Evolutionary conservation across 2,797 vertebrate genomes (phyloP), one percentile per base, ranked within the genome.

Genomic region (Botia almorhae): DNA sequence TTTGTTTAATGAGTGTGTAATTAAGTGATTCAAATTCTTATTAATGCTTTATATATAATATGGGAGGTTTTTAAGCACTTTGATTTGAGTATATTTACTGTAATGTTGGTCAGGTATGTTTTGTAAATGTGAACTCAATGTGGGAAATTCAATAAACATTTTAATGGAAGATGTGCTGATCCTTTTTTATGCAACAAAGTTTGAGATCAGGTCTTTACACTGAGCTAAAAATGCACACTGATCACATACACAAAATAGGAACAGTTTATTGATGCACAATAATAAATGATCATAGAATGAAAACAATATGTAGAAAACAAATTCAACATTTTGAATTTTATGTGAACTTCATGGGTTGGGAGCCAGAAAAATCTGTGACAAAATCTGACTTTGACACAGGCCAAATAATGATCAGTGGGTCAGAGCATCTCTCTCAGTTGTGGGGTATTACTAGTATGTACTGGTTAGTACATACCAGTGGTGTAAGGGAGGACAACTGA

Each of bases 51-150:
- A 46, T 71, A 67, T 70, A 33, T 77, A 71, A 63, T 75, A 55
- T 60, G 6, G 6, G 39, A 67, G 36, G 2, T 53, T 63, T 72
- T 17, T 51, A 76, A 11, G 46, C 1, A 64, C 33, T 69, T 67
- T 61, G 43, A 21, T 82, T 26, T 26, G 13, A 53, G 63, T 14
- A 26, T 58, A 23, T 12, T 65, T 39, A 61, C 84, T 81, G 5
- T 67, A 5, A 23, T 56, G 1, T 53, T 87, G 51, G 3, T 36
- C 33, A 36, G 33, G 33, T 1, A 36, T 43, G 39, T 43, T 43
- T 29, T 33, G 53, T 82, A 84, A 88, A 89, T 90, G 88, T 91
- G 84, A 91, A 88, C 5, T 55, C 16, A 14, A 60, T 26, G 23
- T 21, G 55, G 6, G 60, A 63, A 3, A 69, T 29, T 5, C 56